Evolutionary conservation across 2,113 vertebrate species (phyloP), one percentile per base, ranked within the genome.

Genomic region (Hippocampus mohnikei): DNA sequence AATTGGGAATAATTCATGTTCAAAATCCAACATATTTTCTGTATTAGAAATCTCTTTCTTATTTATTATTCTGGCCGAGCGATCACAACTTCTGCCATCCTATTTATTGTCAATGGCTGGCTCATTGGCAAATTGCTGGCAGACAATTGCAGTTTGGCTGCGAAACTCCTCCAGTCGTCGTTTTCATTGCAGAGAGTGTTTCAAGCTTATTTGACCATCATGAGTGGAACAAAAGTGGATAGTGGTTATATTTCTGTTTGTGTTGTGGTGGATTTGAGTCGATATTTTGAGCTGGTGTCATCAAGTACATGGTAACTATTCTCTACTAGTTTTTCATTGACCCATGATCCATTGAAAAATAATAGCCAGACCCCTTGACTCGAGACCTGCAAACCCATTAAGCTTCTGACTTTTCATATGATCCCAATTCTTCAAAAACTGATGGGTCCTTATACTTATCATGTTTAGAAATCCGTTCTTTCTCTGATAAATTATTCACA

Each of bases 301-400:
- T 75, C 70, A 88, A 83, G 70, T 77, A 74, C 74, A 76, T 83
- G 69, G 85, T 90, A 90, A 92, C 90, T 91, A 89, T 89, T 37
- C 84, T 83, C 90, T 89, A 71, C 79, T 74, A 89, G 89, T 83
- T 78, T 63, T 78, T 82, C 85, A 92, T 93, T 92, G 92, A 92
- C 92, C 85, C 85, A 62, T 1, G 52, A 71, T 75, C 79, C 6
- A 87, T 85, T 84, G 79, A 80, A 81, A 78, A 89, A 88, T 91
- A 91, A 93, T 90, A 82, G 90, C 81, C 78, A 80, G 87, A 91
- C 85, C 84, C 90, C 84, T 85, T 79, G 75, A 81, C 83, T 85
- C 75, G 66, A 88, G 64, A 67, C 68, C 67, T 74, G 77, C 75
- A 79, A 79, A 73, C 71, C 81, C 74, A 85, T 87, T 81, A 86